Evolutionary conservation across 2,888 invertebrate genomes (phyloP), one percentile per base, ranked within the genome.

Genomic region (Eustalomyia histrio): DNA sequence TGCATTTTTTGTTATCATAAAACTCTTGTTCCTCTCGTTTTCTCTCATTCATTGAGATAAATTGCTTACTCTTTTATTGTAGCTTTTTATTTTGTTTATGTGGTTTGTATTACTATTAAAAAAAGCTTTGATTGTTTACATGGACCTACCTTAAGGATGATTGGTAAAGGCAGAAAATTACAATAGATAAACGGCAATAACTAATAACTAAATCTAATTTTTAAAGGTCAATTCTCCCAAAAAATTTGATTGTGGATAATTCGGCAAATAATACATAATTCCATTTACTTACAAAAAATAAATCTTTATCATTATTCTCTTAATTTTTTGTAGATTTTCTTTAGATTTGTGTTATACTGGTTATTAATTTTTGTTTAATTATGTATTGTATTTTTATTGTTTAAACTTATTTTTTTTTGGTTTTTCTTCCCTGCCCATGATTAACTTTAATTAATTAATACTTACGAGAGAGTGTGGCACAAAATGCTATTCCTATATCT

Each of bases 71-170:
- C 12, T 10, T 33, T 17, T 5, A 35, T 12, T 35, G 35, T 17
- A 12, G 12, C 10, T 35, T 33, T 35, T n/a, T 21, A 2, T 21
- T 24, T 24, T 47, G n/a, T 16, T 63, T 61, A 18, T 47, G 10
- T 47, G n/a, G 8, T 61, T 61, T 24, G 0, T 1, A 14, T 43
- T 61, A n/a, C 43, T 39, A 39, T 12, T 1, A 57, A 33, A 1
- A 16, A 57, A 68, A 68, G 33, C 50, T 50, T 9, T 4, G 24
- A n/a, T 24, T 69, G 58, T 58, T 69, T 69, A 69, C 50, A 58
- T 58, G 16, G 69, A 69, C 69, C 69, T 69, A 50, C 60, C 60
- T 60, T 71, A 71, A 71, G 35, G 24, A 52, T 60, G 18, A 50
- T 35, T 10, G 52, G 50, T 39, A 39, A 10, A 39, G 12, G 12